phyloP scores from a whole-genome alignment of 2,797 vertebrate genomes.

The Meriones psammophilus region DNA sequence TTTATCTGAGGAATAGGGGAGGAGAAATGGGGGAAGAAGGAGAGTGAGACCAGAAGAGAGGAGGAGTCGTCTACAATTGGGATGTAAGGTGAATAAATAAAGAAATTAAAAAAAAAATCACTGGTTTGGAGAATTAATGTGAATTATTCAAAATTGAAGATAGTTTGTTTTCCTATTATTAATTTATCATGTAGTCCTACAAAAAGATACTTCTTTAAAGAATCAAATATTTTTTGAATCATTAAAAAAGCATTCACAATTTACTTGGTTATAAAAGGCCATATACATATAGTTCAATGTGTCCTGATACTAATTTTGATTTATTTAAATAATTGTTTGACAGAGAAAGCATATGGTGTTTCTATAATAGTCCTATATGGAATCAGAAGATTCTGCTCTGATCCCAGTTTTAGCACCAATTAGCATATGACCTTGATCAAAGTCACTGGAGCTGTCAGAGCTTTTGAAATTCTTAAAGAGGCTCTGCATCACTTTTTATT shows the following conservation, averaged over 20 bases:
- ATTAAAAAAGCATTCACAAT: slow-evolving; percentile 32
- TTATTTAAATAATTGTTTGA: slow-evolving; percentile 50
- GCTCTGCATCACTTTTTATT: neutral
- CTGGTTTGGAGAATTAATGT: neutral
- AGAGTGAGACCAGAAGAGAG: too few species aligned
- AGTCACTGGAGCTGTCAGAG: neutral
- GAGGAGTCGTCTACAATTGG: too few species aligned
- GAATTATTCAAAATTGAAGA: slow-evolving; percentile 22
- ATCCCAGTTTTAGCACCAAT: slow-evolving; percentile 10
- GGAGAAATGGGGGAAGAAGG: too few species aligned
- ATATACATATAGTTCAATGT: slow-evolving; percentile 46
- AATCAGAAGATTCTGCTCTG: slow-evolving; percentile 35
- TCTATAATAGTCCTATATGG: slow-evolving; percentile 27
- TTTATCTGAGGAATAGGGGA: too few species aligned
- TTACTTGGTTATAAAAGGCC: slow-evolving; percentile 17
- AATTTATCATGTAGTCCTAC: slow-evolving; percentile 18
- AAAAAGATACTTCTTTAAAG: neutral
- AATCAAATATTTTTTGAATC: neutral
- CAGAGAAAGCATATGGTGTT: slow-evolving; percentile 42
- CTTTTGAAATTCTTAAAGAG: neutral
- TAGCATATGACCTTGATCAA: slow-evolving; percentile 57
- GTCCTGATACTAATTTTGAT: slow-evolving; percentile 7
- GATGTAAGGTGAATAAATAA: too few species aligned
- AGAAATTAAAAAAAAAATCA: too few species aligned
- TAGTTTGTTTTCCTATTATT: slow-evolving; percentile 24